phyloP scores from a whole-genome alignment of 2,888 invertebrate genomes.

The Leucoma salicis region DNA sequence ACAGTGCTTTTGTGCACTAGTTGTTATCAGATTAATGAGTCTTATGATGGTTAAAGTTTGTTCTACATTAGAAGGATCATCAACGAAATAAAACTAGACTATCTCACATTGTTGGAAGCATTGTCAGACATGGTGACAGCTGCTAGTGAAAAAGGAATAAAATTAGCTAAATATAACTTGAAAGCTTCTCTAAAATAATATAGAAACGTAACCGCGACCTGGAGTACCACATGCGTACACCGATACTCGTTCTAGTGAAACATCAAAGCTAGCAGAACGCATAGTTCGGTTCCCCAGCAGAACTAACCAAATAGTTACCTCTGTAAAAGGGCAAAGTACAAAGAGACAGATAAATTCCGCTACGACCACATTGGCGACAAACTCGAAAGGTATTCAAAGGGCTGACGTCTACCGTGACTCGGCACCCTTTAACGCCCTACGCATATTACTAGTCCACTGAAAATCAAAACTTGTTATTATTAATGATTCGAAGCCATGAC shows the following conservation, averaged over 20 bases:
- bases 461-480: conserved; percentile 81
- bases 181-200: too few species aligned
- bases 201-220: too few species aligned
- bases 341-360: conserved; percentile 79
- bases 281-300: conserved; percentile 66
- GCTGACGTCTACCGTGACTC: conserved; percentile 63
- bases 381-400: conserved; percentile 75
- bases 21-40: too few species aligned
- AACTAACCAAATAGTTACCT: conserved; percentile 73
- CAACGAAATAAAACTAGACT: too few species aligned
- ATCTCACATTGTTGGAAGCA: too few species aligned
- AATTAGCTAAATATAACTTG: too few species aligned
- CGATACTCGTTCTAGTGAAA: conserved; percentile 20
- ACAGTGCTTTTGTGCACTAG: too few species aligned
- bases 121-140: too few species aligned
- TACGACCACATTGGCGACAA: conserved; percentile 75
- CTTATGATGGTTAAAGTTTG: too few species aligned
- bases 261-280: conserved; percentile 65
- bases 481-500: conserved; percentile 77
- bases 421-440: conserved; percentile 71
- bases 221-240: conserved; percentile 6
- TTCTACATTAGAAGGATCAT: too few species aligned
- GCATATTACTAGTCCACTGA: conserved; percentile 78
- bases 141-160: too few species aligned
- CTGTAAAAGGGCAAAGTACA: conserved; percentile 74